Percentiles rank a stretch among this genome's conserved stretches.
phyloP scores from a whole-genome alignment of 1,140 invertebrate genomes.

The Aphelenchoides avenae region DNA sequence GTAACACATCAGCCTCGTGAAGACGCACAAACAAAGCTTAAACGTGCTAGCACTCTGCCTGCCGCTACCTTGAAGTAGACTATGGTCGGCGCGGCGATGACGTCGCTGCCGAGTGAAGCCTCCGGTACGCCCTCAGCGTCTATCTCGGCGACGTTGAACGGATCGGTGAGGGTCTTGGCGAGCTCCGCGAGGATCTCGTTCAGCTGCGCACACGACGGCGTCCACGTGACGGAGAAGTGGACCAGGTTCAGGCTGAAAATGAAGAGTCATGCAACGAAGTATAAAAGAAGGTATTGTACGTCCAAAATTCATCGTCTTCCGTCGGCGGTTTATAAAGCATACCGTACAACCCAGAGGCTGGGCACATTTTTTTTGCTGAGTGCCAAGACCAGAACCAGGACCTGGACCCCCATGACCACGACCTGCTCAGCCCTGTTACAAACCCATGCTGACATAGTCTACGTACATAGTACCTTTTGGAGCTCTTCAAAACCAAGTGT shows the following conservation, averaged over 20 bases:
- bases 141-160: conserved; percentile 35
- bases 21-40: too few species aligned
- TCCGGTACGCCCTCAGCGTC: conserved; percentile 50
- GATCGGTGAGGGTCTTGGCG: background rate
- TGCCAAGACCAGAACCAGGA: background rate
- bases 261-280: conserved; percentile 16
- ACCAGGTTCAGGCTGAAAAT: conserved; percentile 35
- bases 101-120: conserved; percentile 28
- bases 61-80: conserved; percentile 53
- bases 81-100: conserved; percentile 50
- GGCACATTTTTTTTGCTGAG: too few species aligned
- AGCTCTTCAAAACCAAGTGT: conserved; percentile 8
- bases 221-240: conserved; percentile 35
- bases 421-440: too few species aligned
- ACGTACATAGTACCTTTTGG: too few species aligned
- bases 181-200: conserved; percentile 40
- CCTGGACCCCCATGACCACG: too few species aligned
- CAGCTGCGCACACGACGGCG: conserved; percentile 25
- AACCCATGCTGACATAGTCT: too few species aligned
- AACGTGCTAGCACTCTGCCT: conserved; percentile 7
- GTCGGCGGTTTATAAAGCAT: too few species aligned
- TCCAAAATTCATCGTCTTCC: too few species aligned
- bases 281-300: too few species aligned
- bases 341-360: too few species aligned
- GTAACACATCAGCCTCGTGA: too few species aligned